Conservation (phyloP, 1,140 invertebrate species). For the Euglossa dilemma region DNA sequence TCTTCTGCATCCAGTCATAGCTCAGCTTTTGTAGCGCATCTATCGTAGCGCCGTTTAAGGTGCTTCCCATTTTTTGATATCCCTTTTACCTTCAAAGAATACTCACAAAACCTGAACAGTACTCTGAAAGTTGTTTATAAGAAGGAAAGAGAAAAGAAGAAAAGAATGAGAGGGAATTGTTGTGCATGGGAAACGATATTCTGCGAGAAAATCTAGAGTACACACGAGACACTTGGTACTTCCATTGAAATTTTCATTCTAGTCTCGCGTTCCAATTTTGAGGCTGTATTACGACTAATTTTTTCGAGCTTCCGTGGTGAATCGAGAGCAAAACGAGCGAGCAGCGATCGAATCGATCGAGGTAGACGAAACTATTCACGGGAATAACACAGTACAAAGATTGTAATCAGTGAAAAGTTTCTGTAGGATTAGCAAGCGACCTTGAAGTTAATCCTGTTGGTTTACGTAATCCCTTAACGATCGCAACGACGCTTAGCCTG, state of each 20-base stretch:
- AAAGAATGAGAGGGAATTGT: background rate
- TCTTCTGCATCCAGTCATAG: slow-evolving; percentile 93
- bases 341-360: background rate
- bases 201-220: background rate
- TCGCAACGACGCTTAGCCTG: background rate
- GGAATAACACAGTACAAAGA: slow-evolving; percentile 51
- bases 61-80: slow-evolving; percentile 70
- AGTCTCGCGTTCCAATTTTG: slow-evolving; percentile 40
- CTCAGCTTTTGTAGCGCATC: slow-evolving; percentile 89
- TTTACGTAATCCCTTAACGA: background rate
- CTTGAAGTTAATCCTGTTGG: slow-evolving; percentile 17
- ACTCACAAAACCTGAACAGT: slow-evolving; percentile 17
- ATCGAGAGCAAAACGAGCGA: background rate
- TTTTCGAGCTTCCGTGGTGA: slow-evolving; percentile 31
- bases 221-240: slow-evolving; percentile 38
- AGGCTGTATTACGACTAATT: slow-evolving; percentile 17
- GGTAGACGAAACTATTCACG: slow-evolving; percentile 18
- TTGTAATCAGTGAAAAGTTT: slow-evolving; percentile 31
- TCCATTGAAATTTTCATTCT: slow-evolving; percentile 43
- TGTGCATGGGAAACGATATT: slow-evolving; percentile 3
- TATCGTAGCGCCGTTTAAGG: slow-evolving; percentile 79
- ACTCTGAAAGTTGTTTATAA: slow-evolving; percentile 20
- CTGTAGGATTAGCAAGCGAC: slow-evolving; percentile 14
- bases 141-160: slow-evolving; percentile 3
- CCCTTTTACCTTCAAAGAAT: slow-evolving; percentile 35